phyloP scores from a whole-genome alignment of 2,888 invertebrate species.

The Pterostichus madidus region DNA sequence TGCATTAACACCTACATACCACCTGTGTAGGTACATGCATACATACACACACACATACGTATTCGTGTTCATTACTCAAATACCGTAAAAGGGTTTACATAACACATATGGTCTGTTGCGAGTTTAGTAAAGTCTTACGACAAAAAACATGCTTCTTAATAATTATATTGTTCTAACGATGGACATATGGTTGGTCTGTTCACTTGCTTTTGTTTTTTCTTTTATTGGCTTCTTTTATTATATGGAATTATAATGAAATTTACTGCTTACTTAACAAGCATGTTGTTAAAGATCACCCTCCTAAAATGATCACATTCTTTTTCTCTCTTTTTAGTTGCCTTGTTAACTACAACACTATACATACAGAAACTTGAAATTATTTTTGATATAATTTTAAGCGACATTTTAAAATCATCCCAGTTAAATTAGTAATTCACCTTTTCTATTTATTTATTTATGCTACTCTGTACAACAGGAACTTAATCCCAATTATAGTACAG shows the following conservation, averaged over 20 bases:
- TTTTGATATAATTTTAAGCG: too few species aligned
- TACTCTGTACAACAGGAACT: too few species aligned
- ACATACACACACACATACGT: conserved; percentile 4
- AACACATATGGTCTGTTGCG: conserved; percentile 42
- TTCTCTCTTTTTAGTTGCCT: too few species aligned
- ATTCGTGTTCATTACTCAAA: conserved; percentile 42
- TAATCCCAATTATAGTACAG: too few species aligned
- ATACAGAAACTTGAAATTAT: too few species aligned
- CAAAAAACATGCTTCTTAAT: conserved; percentile 39
- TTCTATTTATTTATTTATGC: too few species aligned
- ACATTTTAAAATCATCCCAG: too few species aligned
- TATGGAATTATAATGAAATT: conserved; percentile 57
- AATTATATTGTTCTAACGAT: conserved; percentile 57
- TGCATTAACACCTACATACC: conserved; percentile 33
- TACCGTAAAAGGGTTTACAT: conserved; percentile 30
- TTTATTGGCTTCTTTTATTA: conserved; percentile 51
- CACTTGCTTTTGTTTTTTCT: conserved; percentile 36
- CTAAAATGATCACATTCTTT: too few species aligned
- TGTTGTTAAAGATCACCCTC: too few species aligned
- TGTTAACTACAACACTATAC: too few species aligned
- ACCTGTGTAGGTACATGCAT: conserved; percentile 13
- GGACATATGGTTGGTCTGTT: conserved; percentile 38
- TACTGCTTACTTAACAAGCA: conserved; percentile 38
- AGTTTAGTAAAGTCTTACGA: conserved; percentile 16
- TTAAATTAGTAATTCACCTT: too few species aligned